Conservation (phyloP, 1,140 invertebrate species). For the Temnothorax longispinosus region DNA sequence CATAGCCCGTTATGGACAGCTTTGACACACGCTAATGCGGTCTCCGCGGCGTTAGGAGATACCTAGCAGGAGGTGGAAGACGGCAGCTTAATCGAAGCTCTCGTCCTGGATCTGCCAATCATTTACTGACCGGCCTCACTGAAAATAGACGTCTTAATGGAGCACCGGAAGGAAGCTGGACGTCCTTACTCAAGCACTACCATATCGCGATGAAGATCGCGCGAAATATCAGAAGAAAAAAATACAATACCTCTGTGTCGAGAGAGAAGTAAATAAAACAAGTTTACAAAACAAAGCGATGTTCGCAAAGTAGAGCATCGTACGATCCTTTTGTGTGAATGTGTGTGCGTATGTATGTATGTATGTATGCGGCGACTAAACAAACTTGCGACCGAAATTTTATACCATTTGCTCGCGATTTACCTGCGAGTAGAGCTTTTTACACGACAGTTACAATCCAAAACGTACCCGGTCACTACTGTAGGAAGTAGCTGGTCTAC, state of each 20-base stretch:
- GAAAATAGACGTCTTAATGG: neutral
- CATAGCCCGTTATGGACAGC: constrained; percentile 89
- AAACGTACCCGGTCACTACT: constrained; percentile 1
- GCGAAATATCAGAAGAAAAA: constrained; percentile 6
- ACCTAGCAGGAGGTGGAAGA: constrained; percentile 86
- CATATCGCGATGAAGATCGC: neutral
- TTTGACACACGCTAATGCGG: constrained; percentile 88
- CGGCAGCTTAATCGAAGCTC: constrained; percentile 86
- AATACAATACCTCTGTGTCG: neutral
- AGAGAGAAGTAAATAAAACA: constrained; percentile 31
- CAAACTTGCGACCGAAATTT: constrained; percentile 43
- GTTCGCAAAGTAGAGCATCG: neutral
- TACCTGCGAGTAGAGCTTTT: constrained; percentile 58
- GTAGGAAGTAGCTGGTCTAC: constrained; percentile 35
- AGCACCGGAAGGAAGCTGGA: neutral
- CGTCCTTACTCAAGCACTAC: constrained; percentile 10
- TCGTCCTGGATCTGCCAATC: constrained; percentile 87
- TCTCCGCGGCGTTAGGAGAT: constrained; percentile 83
- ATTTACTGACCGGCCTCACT: constrained; percentile 78
- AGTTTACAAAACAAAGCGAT: constrained; percentile 33
- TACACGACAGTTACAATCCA: constrained; percentile 57
- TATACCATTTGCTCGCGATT: constrained; percentile 49
- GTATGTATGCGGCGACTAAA: neutral
- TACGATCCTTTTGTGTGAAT: neutral
- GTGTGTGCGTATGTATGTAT: neutral